Percentiles rank a stretch among this genome's conserved stretches.
Evolutionary conservation across 2,797 vertebrate genomes (phyloP).

Genomic region (Mormyrops attenuatus): DNA sequence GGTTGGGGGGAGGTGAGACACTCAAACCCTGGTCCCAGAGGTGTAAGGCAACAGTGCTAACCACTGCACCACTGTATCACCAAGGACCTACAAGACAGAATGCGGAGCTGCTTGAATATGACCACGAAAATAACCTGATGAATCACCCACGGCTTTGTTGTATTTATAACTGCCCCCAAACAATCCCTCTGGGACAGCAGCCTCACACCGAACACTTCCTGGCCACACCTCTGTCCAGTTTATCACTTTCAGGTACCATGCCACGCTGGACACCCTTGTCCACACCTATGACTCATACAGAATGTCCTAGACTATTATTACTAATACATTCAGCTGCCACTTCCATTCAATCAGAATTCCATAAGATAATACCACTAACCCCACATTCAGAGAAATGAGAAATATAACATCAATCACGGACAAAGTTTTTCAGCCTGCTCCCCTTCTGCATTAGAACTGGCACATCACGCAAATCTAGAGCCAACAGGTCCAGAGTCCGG

Average conservation of each 20-base stretch:
- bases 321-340: background rate
- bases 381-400: background rate
- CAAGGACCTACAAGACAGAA: background rate
- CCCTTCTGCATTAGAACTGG: background rate
- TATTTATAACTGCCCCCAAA: slow-evolving; percentile 45
- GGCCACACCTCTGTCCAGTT: background rate
- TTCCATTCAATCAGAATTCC: background rate
- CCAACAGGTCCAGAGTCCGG: background rate
- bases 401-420: background rate
- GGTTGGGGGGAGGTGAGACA: background rate
- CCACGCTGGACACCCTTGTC: background rate
- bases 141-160: slow-evolving; percentile 44
- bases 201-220: slow-evolving; percentile 34
- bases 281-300: background rate
- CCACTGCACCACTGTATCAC: background rate
- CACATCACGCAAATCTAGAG: background rate
- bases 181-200: slow-evolving; percentile 35
- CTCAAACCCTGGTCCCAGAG: background rate
- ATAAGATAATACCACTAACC: background rate
- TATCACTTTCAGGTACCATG: background rate
- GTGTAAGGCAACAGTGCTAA: background rate
- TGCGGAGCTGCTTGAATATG: slow-evolving; percentile 21
- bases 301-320: background rate
- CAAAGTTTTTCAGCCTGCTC: background rate
- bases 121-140: slow-evolving; percentile 34